A percentile compares a stretch with the other conserved stretches of the same genome.
Conservation (phyloP, 2,797 vertebrate genomes). For the Alauda arvensis region DNA sequence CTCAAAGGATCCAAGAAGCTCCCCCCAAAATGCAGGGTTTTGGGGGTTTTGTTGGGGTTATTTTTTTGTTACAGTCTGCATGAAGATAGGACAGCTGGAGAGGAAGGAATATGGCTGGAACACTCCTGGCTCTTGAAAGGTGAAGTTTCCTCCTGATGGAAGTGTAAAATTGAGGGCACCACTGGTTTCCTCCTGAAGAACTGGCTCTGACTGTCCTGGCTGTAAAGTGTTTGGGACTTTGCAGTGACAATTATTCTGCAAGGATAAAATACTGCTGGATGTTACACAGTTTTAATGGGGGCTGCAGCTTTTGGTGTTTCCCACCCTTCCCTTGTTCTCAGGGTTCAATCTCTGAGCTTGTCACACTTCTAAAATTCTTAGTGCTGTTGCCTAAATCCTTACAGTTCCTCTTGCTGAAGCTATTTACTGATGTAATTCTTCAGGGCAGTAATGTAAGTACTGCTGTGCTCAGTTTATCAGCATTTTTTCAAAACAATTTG, state of each 20-base stretch:
- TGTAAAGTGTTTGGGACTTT: neutral
- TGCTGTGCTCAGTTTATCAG: neutral
- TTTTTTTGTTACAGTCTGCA: neutral
- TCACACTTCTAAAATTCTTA: neutral
- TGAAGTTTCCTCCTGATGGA: neutral
- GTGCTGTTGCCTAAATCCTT: neutral
- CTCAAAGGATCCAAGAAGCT: fast-evolving
- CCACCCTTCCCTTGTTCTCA: neutral
- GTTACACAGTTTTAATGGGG: neutral
- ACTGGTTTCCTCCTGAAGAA: neutral
- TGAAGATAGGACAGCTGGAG: neutral
- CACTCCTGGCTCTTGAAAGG: neutral
- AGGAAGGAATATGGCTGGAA: neutral
- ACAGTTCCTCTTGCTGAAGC: neutral
- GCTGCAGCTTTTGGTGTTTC: neutral
- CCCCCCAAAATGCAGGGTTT: neutral
- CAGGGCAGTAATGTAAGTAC: neutral
- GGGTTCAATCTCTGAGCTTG: neutral
- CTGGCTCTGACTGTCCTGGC: neutral
- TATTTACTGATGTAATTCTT: neutral
- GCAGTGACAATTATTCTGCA: neutral
- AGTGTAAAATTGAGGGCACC: neutral
- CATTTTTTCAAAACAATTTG: neutral
- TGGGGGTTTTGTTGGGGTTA: neutral
- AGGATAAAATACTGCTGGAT: neutral